Evolutionary conservation across 2,797 vertebrate genomes (phyloP).

Genomic region (Sebastiscus albofasciatus): DNA sequence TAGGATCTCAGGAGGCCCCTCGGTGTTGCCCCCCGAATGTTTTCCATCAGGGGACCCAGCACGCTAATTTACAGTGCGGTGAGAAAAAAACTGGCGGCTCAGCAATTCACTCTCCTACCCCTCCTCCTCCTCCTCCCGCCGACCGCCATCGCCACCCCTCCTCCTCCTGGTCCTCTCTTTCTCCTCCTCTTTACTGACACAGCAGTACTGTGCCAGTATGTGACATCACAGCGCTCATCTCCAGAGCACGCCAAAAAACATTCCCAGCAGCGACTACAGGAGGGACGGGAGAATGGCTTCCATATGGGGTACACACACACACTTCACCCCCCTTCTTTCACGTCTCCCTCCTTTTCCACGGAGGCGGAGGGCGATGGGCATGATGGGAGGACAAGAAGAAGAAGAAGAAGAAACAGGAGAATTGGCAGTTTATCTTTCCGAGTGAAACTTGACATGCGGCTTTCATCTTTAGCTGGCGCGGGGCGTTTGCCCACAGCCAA

Average conservation of each 20-base stretch:
- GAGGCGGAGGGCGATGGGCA: constrained; percentile 23
- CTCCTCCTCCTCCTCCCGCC: not conserved
- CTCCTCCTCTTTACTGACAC: constrained; percentile 65
- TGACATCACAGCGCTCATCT: constrained; percentile 76
- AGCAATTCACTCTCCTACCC: constrained; percentile 49
- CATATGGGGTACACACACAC: constrained; percentile 57
- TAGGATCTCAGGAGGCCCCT: constrained; percentile 51
- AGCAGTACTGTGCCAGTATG: constrained; percentile 64
- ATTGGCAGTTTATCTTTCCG: constrained; percentile 52
- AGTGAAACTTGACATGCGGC: constrained; percentile 47
- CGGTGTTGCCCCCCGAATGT: constrained; percentile 58
- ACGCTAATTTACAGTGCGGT: constrained; percentile 75
- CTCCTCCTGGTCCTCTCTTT: not conserved
- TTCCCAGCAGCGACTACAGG: constrained; percentile 52
- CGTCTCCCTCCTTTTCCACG: constrained; percentile 32
- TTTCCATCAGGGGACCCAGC: constrained; percentile 70
- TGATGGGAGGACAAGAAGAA: constrained; percentile 31
- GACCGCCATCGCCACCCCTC: constrained; percentile 18
- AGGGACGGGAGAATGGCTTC: constrained; percentile 68
- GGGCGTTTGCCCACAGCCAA: constrained; percentile 30
- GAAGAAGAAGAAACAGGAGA: constrained; percentile 48
- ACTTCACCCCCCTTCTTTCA: not conserved
- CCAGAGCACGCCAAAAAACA: constrained; percentile 63
- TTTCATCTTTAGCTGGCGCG: constrained; percentile 61
- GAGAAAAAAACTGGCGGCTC: constrained; percentile 67